A percentile compares a stretch with the other conserved stretches of the same genome.
Evolutionary conservation across 2,797 vertebrate species (phyloP).

Genomic region (Carduelis carduelis): DNA sequence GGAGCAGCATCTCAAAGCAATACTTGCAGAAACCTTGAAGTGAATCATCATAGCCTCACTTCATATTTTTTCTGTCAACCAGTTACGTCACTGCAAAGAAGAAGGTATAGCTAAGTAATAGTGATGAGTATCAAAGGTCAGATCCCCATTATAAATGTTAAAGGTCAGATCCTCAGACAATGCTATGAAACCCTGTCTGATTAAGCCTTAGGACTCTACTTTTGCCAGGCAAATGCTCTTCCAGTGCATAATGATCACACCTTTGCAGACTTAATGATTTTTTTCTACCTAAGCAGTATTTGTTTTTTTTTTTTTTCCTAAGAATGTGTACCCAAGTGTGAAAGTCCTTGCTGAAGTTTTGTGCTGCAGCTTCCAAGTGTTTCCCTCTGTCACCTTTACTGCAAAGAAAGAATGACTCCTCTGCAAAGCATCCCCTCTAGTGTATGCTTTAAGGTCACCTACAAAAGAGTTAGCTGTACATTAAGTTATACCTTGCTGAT

Average conservation of each 20-base stretch:
- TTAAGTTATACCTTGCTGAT: constrained; percentile 66
- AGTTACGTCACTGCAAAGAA: neutral
- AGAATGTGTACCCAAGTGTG: neutral
- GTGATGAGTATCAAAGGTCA: neutral
- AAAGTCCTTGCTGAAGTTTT: constrained; percentile 5
- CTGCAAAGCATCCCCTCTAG: neutral
- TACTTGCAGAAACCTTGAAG: neutral
- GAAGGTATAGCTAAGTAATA: neutral
- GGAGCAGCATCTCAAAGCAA: neutral
- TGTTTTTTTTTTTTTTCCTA: too few species aligned
- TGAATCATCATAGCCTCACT: neutral
- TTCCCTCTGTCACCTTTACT: constrained; percentile 33
- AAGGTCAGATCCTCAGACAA: neutral
- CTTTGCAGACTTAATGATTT: neutral
- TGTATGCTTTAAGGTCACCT: constrained; percentile 53
- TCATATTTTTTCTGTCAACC: neutral
- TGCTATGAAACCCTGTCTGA: neutral
- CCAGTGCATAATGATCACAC: neutral
- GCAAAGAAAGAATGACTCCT: constrained; percentile 27
- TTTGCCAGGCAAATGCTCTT: neutral
- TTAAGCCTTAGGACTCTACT: neutral
- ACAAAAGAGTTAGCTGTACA: constrained; percentile 52
- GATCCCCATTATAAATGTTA: neutral
- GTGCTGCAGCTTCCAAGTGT: neutral
- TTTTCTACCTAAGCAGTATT: neutral